A percentile compares a stretch with the other conserved stretches of the same genome.
Evolutionary conservation across 2,797 vertebrate species (phyloP).

Genomic region (Phataginus tricuspis): DNA sequence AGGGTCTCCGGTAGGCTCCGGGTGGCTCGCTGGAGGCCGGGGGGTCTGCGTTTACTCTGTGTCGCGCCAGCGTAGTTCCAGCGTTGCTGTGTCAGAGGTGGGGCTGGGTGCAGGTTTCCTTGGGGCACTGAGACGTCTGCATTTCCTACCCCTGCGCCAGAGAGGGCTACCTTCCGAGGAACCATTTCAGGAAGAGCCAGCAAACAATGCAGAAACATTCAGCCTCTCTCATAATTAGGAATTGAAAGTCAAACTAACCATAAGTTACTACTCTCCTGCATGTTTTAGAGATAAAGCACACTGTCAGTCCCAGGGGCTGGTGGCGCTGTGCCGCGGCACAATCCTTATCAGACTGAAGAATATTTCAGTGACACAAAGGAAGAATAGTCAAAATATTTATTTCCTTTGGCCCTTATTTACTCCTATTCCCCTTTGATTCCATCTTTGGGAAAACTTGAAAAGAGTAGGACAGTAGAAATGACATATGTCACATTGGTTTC

Average conservation of each 20-base stretch:
- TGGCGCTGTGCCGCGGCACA: background rate
- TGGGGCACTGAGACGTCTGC: constrained; percentile 35
- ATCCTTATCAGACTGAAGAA: background rate
- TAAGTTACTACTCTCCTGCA: background rate
- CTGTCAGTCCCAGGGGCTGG: background rate
- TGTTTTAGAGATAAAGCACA: constrained; percentile 11
- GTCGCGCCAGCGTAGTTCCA: constrained; percentile 45
- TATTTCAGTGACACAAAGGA: background rate
- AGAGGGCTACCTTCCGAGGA: constrained; percentile 39
- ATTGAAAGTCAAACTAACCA: constrained; percentile 20
- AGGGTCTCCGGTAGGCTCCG: constrained; percentile 75
- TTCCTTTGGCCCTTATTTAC: background rate
- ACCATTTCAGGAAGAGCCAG: constrained; percentile 29
- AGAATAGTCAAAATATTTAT: background rate
- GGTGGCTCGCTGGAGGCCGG: constrained; percentile 53
- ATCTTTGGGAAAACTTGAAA: constrained; percentile 12
- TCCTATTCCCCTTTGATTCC: background rate
- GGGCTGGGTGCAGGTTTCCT: constrained; percentile 33
- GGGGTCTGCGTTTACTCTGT: constrained; percentile 48
- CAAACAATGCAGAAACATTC: background rate
- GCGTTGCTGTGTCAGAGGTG: constrained; percentile 28
- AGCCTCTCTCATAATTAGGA: background rate
- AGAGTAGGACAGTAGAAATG: constrained; percentile 4
- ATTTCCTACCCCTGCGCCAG: constrained; percentile 47
- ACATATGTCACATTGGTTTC: background rate